Evolutionary conservation across 2,113 vertebrate species (phyloP).

Genomic region (Dicerorhinus sumatrensis): DNA sequence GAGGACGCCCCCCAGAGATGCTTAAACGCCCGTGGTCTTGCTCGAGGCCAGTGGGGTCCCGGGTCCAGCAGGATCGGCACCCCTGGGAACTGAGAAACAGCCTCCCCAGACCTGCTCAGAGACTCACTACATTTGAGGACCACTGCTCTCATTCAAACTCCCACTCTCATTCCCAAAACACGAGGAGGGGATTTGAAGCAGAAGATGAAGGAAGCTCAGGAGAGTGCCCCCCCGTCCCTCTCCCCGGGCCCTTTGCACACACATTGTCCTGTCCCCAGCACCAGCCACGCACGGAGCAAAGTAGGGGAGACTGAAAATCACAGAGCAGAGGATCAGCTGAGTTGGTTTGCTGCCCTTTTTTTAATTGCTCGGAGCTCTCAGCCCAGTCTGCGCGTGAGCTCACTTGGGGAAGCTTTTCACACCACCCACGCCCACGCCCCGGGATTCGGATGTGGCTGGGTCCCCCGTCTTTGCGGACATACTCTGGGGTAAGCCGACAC

Average conservation of each 20-base stretch:
- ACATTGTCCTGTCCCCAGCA: fast-evolving
- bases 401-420: background rate
- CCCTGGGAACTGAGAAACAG: background rate
- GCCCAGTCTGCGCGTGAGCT: fast-evolving
- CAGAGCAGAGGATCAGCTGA: fast-evolving
- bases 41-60: background rate
- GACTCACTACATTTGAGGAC: background rate
- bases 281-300: fast-evolving
- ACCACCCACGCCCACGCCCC: fast-evolving
- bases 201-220: background rate
- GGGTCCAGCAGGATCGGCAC: fast-evolving
- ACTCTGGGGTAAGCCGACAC: background rate
- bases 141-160: no score
- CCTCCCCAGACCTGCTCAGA: background rate
- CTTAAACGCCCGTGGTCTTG: fast-evolving
- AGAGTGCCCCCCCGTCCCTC: background rate
- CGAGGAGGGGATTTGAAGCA: fast-evolving
- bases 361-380: fast-evolving
- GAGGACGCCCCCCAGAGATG: fast-evolving
- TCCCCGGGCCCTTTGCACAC: background rate
- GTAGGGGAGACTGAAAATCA: fast-evolving
- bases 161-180: no score
- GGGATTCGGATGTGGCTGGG: no score
- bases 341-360: background rate
- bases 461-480: background rate